Conservation (phyloP, 2,888 invertebrate genomes). For the Aphrophora alni region DNA sequence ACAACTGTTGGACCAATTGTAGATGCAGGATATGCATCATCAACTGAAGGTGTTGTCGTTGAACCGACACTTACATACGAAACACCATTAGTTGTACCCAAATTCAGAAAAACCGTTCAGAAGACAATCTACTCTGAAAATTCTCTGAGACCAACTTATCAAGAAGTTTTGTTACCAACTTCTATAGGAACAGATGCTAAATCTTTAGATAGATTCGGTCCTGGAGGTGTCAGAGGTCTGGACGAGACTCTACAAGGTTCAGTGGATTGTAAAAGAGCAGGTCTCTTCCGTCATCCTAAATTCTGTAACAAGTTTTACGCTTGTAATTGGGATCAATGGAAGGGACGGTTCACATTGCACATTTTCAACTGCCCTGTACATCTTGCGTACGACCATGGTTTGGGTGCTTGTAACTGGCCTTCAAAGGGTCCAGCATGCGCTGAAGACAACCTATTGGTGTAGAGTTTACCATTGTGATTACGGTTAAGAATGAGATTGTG, state of each 20-base stretch:
- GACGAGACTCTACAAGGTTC: slow-evolving; percentile 65
- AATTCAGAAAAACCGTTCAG: background rate
- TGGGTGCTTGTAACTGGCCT: slow-evolving; percentile 85
- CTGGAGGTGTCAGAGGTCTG: slow-evolving; percentile 66
- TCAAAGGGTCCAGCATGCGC: slow-evolving; percentile 80
- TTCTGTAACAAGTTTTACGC: slow-evolving; percentile 84
- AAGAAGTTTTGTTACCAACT: background rate
- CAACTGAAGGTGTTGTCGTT: slow-evolving; percentile 2
- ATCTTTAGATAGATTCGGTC: slow-evolving; percentile 66
- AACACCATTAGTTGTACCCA: background rate
- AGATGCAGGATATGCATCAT: background rate
- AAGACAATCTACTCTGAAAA: slow-evolving; percentile 24
- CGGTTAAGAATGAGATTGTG: slow-evolving; percentile 46
- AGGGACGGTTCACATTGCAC: slow-evolving; percentile 75
- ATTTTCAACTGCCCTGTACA: slow-evolving; percentile 81
- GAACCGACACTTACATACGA: slow-evolving; percentile 14
- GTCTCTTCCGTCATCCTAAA: slow-evolving; percentile 70
- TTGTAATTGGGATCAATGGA: slow-evolving; percentile 80
- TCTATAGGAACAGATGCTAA: background rate
- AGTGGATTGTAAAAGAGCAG: slow-evolving; percentile 61
- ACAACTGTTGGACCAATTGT: slow-evolving; percentile 37
- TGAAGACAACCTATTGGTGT: slow-evolving; percentile 70
- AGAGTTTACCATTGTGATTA: slow-evolving; percentile 38
- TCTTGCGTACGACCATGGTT: slow-evolving; percentile 74
- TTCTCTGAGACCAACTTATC: slow-evolving; percentile 16